Percentiles rank a stretch among this genome's conserved stretches.
Evolutionary conservation across 2,888 invertebrate genomes (phyloP).

Genomic region (Sepiola atlantica): DNA sequence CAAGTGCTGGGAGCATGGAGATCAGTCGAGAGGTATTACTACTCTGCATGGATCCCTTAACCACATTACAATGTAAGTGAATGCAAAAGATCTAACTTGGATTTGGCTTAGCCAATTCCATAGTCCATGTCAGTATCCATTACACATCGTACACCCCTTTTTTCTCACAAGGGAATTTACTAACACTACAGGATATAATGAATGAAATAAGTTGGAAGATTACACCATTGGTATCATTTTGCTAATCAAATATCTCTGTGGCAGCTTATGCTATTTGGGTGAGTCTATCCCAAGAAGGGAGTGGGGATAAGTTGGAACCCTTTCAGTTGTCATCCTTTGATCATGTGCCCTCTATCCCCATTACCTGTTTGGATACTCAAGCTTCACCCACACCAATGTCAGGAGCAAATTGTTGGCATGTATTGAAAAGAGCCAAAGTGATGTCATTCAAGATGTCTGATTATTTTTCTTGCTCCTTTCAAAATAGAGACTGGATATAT

Average conservation of each 20-base stretch:
- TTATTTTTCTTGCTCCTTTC: neutral
- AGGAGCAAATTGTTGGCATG: neutral
- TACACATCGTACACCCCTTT: no score
- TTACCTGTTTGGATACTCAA: neutral
- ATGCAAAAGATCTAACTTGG: no score
- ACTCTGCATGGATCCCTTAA: no score
- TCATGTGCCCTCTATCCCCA: neutral
- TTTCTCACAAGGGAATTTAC: no score
- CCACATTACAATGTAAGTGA: no score
- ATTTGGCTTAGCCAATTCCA: no score
- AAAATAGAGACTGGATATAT: neutral
- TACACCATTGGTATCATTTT: neutral
- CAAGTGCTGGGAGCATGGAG: no score
- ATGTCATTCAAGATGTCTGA: neutral
- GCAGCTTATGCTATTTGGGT: neutral
- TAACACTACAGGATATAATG: no score
- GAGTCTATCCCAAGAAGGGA: neutral
- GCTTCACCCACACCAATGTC: neutral
- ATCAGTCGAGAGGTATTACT: no score
- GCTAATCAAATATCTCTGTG: neutral
- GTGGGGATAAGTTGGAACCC: neutral
- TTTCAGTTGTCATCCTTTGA: slow-evolving; percentile 14
- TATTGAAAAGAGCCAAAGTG: neutral
- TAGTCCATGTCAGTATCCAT: no score
- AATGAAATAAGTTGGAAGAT: neutral